Percentiles rank a stretch among this genome's conserved stretches.
These are phyloP conservation scores for Eilema depressum DNA, from an alignment of 2,888 invertebrate species.

Conservation along the genomic window DNA sequence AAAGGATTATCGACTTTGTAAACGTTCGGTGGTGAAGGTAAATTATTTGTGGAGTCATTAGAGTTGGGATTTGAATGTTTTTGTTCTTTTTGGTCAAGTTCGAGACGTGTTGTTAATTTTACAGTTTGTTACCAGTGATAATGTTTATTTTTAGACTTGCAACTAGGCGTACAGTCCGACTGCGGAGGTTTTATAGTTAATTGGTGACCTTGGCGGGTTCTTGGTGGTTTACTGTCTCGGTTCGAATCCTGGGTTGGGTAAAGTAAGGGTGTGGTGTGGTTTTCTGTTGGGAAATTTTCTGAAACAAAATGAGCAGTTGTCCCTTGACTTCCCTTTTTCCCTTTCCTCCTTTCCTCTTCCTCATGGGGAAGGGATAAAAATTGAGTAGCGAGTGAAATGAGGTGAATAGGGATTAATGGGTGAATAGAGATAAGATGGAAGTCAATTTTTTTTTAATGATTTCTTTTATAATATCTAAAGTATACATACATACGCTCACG, in stretches of 20 bases:
- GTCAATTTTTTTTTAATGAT: too few species aligned
- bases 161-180: conserved; percentile 30
- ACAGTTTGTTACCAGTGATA: conserved; percentile 49
- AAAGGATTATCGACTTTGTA: conserved; percentile 49
- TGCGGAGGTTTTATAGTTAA: conserved; percentile 7
- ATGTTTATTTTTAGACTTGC: conserved; percentile 48
- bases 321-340: too few species aligned
- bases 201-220: neutral
- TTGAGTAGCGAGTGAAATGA: too few species aligned
- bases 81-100: conserved; percentile 55
- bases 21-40: conserved; percentile 56
- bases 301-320: too few species aligned
- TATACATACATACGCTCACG: too few species aligned
- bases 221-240: neutral
- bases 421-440: too few species aligned
- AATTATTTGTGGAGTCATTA: conserved; percentile 73
- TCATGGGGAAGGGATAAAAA: too few species aligned
- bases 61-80: conserved; percentile 70
- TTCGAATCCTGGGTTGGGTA: neutral
- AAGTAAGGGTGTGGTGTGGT: too few species aligned
- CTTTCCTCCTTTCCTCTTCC: too few species aligned
- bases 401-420: too few species aligned
- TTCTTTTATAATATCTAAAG: too few species aligned
- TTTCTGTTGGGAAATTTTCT: too few species aligned
- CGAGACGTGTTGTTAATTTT: conserved; percentile 52